These are phyloP conservation scores for Luperina nickerlii DNA, from an alignment of 2,888 invertebrate species.

Conservation along the genomic window DNA sequence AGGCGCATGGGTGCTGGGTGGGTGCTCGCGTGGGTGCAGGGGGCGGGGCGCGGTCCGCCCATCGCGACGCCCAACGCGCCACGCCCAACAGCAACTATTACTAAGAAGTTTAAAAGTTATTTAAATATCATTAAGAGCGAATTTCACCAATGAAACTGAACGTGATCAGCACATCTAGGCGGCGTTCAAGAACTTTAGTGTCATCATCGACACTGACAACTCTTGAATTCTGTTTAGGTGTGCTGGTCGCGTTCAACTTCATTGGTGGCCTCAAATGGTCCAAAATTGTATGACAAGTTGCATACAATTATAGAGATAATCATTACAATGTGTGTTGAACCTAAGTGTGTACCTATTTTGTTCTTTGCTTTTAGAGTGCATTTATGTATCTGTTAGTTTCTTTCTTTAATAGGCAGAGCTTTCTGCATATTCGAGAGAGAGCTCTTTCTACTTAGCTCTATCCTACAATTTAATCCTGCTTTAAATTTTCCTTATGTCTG, in stretches of 20 bases:
- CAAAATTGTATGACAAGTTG: not conserved
- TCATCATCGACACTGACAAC: not conserved
- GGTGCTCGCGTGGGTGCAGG: constrained; percentile 85
- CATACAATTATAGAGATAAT: not conserved
- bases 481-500: not conserved
- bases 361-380: not conserved
- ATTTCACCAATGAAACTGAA: not conserved
- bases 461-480: not conserved
- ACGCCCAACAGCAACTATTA: constrained; percentile 74
- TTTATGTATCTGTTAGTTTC: not conserved
- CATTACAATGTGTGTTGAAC: not conserved
- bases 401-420: not conserved
- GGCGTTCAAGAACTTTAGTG: not conserved
- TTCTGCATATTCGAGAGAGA: not conserved
- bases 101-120: constrained; percentile 17
- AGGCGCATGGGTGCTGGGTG: constrained; percentile 73
- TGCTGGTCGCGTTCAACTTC: not conserved
- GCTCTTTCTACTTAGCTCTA: not conserved
- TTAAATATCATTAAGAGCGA: not conserved
- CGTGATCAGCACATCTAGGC: not conserved
- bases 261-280: not conserved
- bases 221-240: not conserved
- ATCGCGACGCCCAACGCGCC: constrained; percentile 72
- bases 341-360: too few species aligned
- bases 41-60: constrained; percentile 81